A percentile compares a stretch with the other conserved stretches of the same genome.
These are phyloP conservation scores for Euproctis similis DNA, from an alignment of 2,888 invertebrate species.

Conservation along the genomic window DNA sequence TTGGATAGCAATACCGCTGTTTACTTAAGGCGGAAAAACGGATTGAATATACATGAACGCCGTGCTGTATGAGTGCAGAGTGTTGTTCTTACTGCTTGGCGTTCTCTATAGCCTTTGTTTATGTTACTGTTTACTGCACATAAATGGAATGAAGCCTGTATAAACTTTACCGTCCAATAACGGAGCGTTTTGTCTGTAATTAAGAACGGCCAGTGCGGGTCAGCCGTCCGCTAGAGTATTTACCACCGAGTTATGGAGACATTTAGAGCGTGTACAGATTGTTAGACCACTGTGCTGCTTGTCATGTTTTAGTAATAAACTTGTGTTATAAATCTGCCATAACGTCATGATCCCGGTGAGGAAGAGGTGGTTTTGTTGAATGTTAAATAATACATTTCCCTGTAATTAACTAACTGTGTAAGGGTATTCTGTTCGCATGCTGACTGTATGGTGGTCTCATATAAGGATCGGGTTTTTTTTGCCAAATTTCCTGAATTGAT, in stretches of 20 bases:
- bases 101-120: conserved; percentile 48
- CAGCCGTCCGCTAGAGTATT: conserved; percentile 43
- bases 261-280: conserved; percentile 49
- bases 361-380: conserved; percentile 32
- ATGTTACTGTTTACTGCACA: conserved; percentile 53
- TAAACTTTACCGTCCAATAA: conserved; percentile 50
- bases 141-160: conserved; percentile 60
- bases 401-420: conserved; percentile 20
- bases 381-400: conserved; percentile 29
- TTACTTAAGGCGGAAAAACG: conserved; percentile 30
- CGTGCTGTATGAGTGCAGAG: conserved; percentile 39
- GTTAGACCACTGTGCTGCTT: conserved; percentile 46
- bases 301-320: conserved; percentile 50
- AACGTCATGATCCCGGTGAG: conserved; percentile 33
- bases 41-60: conserved; percentile 35
- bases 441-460: too few species aligned
- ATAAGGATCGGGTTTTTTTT: too few species aligned
- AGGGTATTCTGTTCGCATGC: too few species aligned
- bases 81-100: conserved; percentile 37
- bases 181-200: conserved; percentile 69
- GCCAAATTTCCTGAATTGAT: too few species aligned
- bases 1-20: conserved; percentile 6
- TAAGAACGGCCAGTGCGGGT: conserved; percentile 59
- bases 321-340: conserved; percentile 42
- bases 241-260: conserved; percentile 59